phyloP scores from a whole-genome alignment of 2,113 vertebrate genomes.

The Chionodraco myersi region DNA sequence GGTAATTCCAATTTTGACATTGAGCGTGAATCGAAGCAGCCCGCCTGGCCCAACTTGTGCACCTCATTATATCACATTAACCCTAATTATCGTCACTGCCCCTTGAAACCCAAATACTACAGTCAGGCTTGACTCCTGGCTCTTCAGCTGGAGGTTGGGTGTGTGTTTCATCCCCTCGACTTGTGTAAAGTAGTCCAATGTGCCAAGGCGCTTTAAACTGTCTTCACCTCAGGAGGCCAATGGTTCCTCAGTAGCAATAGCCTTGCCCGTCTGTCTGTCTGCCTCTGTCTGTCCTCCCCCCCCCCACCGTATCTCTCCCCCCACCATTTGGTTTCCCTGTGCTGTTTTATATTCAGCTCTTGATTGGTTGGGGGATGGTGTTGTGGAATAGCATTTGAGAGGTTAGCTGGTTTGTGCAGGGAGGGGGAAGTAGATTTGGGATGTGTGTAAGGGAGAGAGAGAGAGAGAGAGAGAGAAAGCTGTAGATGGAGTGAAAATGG shows the following conservation, averaged over 20 bases:
- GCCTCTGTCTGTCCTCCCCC: background rate
- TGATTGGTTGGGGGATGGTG: conserved; percentile 79
- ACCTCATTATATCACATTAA: conserved; percentile 78
- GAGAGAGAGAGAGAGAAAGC: conserved; percentile 23
- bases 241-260: conserved; percentile 49
- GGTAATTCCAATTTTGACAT: conserved; percentile 66
- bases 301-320: background rate
- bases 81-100: conserved; percentile 72
- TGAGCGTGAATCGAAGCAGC: conserved; percentile 49
- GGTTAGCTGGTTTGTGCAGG: conserved; percentile 65
- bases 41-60: conserved; percentile 34
- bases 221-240: conserved; percentile 65
- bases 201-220: conserved; percentile 59
- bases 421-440: conserved; percentile 57
- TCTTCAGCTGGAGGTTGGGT: conserved; percentile 46
- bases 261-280: conserved; percentile 12
- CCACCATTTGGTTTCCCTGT: conserved; percentile 55
- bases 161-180: conserved; percentile 50
- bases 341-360: conserved; percentile 78
- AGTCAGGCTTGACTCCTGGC: conserved; percentile 46
- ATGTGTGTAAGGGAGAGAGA: conserved; percentile 31
- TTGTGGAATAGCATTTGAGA: conserved; percentile 67
- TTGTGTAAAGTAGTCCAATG: conserved; percentile 49
- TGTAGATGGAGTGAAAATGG: conserved; percentile 47
- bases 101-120: conserved; percentile 55